Evolutionary conservation across 1,140 invertebrate species (phyloP).

Genomic region (Lineus longissimus): DNA sequence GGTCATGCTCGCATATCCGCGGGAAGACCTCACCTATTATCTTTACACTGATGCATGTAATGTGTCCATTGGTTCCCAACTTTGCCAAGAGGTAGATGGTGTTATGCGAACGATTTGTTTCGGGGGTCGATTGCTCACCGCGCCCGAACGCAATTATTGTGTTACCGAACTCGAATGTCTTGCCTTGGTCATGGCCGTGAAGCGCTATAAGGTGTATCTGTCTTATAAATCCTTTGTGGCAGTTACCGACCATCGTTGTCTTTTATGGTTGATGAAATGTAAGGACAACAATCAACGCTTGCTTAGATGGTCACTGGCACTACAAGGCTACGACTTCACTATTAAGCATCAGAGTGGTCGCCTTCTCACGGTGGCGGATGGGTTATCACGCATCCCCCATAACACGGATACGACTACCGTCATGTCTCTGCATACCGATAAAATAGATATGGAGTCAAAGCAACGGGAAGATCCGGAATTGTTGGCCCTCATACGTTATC

Average conservation of each 20-base stretch:
- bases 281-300: slow-evolving; percentile 18
- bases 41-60: slow-evolving; percentile 31
- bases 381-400: neutral
- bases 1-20: slow-evolving; percentile 24
- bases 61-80: slow-evolving; percentile 15
- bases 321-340: slow-evolving; percentile 18
- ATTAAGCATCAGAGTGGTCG: slow-evolving; percentile 10
- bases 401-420: too few relatives aligned
- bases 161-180: slow-evolving; percentile 18
- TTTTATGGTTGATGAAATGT: neutral
- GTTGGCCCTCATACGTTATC: too few relatives aligned
- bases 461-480: too few relatives aligned
- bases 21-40: slow-evolving; percentile 14
- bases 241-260: too few relatives aligned
- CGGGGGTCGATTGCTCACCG: slow-evolving; percentile 8
- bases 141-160: slow-evolving; percentile 14
- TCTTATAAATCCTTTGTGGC: slow-evolving; percentile 9
- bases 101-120: slow-evolving; percentile 10
- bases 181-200: slow-evolving; percentile 19
- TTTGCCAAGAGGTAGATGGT: slow-evolving; percentile 21
- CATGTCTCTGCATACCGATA: too few relatives aligned
- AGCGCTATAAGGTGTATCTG: slow-evolving; percentile 13
- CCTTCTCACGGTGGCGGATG: slow-evolving; percentile 16
- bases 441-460: too few relatives aligned
- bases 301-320: slow-evolving; percentile 11